Base-by-base conservation (phyloP, 2,888 invertebrate species). In the Drosophila gaucha region DNA sequence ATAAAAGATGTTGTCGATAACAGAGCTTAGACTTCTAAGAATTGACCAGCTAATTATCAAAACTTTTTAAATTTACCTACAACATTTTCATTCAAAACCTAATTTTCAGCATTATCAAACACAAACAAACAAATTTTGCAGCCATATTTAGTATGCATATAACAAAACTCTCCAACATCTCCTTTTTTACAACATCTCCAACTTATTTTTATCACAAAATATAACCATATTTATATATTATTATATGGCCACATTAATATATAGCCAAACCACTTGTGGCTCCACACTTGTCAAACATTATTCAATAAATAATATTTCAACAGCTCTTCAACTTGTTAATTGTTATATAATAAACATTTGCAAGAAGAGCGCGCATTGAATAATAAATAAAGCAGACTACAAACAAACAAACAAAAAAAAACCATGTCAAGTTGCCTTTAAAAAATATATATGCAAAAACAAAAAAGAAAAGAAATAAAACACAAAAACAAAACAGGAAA, bases 371-470 rank as follows among this genome's bases (percentile, higher is more conserved):
- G 36, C 62, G 26, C 67, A 67, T 71, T 68, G 74, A 78, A 87
- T 85, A 80, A 82, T 85, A 71, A 87, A 78, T 65, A 68, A 77
- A 54, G 51, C 64, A 46, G 43, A 51, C 36, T 24, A 18, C 46
- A 28, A 44, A 18, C 31, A 31, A 38, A 30, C 3, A 39, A 22
- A 36, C 9, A 47, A 58, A 33, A 31, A 64, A 51, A 80, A 82
- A 71, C 72, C 77, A 78, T 87, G 79, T 77, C 85, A 84, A 82
- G 77, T 72, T 69, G 79, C 50, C 68, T 36, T 70, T 72, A 72
- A 86, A 68, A 54, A 22, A 58, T 30, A 20, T 44, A 65, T 65
- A 72, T 67, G 64, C 72, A 72, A 75, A 79, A 76, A 67, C 63
- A 47, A 63, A 57, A 24, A 58, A 35, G 62, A 67, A 50, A 67